Evolutionary conservation across 2,888 invertebrate genomes (phyloP).

Genomic region (Sylvicola cinctus): DNA sequence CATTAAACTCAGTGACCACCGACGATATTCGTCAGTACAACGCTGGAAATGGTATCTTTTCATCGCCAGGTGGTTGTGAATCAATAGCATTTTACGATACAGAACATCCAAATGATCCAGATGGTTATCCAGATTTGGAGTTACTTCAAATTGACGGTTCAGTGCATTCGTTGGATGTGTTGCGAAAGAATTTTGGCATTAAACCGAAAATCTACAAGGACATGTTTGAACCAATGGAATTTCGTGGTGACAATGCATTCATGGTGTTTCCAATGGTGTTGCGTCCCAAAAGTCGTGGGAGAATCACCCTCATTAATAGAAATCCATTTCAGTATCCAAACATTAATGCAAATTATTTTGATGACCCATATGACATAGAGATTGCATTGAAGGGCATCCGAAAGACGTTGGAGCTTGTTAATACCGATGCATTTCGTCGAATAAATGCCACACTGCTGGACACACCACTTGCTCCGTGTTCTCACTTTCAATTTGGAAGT

Average conservation of each 20-base stretch:
- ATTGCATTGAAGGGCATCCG: constrained; percentile 38
- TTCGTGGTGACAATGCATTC: constrained; percentile 26
- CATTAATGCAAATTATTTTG: constrained; percentile 47
- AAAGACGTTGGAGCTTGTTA: constrained; percentile 27
- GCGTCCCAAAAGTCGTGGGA: constrained; percentile 47
- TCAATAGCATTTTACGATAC: constrained; percentile 41
- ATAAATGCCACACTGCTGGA: constrained; percentile 31
- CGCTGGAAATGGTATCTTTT: constrained; percentile 24
- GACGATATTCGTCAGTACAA: constrained; percentile 16
- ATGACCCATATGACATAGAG: constrained; percentile 37
- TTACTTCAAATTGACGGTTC: constrained; percentile 38
- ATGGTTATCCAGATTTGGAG: constrained; percentile 46
- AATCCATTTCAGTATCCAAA: constrained; percentile 43
- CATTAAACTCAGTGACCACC: constrained; percentile 18
- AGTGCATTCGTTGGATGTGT: constrained; percentile 20
- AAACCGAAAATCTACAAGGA: constrained; percentile 25
- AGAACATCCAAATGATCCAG: constrained; percentile 25
- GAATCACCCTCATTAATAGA: constrained; percentile 35
- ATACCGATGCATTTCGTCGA: constrained; percentile 29
- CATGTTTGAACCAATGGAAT: constrained; percentile 25
- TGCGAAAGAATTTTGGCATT: constrained; percentile 27
- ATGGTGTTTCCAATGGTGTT: constrained; percentile 39
- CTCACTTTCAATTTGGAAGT: constrained; percentile 26
- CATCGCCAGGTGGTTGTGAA: constrained; percentile 37
- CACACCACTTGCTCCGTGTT: constrained; percentile 38